These are phyloP conservation scores for Helleia helle DNA, from an alignment of 2,888 invertebrate genomes.

Conservation along the genomic window DNA sequence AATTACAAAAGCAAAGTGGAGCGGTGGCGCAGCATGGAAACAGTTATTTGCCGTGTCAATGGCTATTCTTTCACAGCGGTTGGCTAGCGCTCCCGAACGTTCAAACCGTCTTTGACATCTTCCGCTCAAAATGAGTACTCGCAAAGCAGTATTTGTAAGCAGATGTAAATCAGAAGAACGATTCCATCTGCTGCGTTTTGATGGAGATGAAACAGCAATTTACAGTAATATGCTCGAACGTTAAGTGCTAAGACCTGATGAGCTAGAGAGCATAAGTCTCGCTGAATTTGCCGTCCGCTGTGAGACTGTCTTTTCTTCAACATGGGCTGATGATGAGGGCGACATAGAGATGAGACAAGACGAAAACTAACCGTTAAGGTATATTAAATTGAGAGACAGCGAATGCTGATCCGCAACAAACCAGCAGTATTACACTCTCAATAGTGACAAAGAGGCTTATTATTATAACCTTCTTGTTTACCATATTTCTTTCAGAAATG, in stretches of 20 bases:
- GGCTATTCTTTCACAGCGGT: slow-evolving; percentile 24
- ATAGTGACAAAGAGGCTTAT: background rate
- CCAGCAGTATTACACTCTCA: too few relatives aligned
- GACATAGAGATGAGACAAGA: too few relatives aligned
- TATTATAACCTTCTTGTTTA: too few relatives aligned
- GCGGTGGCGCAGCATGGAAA: slow-evolving; percentile 20
- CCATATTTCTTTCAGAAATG: too few relatives aligned
- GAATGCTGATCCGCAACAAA: too few relatives aligned
- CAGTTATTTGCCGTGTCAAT: slow-evolving; percentile 26
- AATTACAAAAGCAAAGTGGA: slow-evolving; percentile 20
- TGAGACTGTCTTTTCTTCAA: too few relatives aligned
- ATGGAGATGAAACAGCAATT: background rate
- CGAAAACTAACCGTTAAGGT: too few relatives aligned
- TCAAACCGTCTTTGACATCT: slow-evolving; percentile 30
- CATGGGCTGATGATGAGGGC: too few relatives aligned
- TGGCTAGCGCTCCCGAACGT: slow-evolving; percentile 28
- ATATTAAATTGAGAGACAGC: too few relatives aligned
- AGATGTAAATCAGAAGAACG: background rate
- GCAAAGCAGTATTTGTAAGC: slow-evolving; percentile 10
- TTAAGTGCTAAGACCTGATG: background rate
- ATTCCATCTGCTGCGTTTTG: slow-evolving; percentile 2
- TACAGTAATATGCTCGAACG: too few relatives aligned
- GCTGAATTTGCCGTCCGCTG: slow-evolving; percentile 4
- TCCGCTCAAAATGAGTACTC: slow-evolving; percentile 22
- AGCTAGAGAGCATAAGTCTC: background rate